Evolutionary conservation across 2,888 invertebrate genomes (phyloP), one percentile per base, ranked within the genome.

Genomic region (Torymus texanus): DNA sequence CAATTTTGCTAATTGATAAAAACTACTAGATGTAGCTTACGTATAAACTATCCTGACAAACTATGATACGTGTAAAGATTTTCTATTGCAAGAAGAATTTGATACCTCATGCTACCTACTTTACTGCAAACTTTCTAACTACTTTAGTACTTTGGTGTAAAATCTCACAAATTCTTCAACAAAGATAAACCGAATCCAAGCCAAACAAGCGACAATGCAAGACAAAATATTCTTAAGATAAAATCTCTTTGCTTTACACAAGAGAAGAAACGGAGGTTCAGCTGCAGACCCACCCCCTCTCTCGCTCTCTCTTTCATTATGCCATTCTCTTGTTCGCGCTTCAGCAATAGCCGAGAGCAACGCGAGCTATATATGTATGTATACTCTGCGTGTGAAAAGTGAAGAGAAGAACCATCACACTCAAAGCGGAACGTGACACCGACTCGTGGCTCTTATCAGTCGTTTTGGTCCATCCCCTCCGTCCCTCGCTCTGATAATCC

Each of bases 371-470:
- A 74, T 65, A 50, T 14, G n/a, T 29, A 56, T 72, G 77, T 82
- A 75, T 81, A 81, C 81, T 82, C 85, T 84, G 83, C 83, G 82
- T 83, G 83, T 79, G 82, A 83, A 83, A 81, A 83, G 81, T 78
- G 78, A 80, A 79, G 84, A 83, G 82, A 83, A 81, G 84, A 85
- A 85, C 85, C 86, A 87, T 88, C 87, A 85, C 86, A 87, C 87
- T 88, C 86, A 88, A 88, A 86, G 84, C 85, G 85, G 85, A 85
- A 89, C 89, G 89, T 89, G 89, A 89, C 88, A 85, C 85, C 85
- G 85, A 86, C 84, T 83, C 81, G 85, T 84, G 84, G 86, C 86
- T 87, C 88, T 89, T 89, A 89, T 89, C 88, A 88, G 84, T 82
- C 83, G 84, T 82, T 77, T 82, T 83, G 62, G 81, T 81, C 83